A percentile compares a stretch with the other conserved stretches of the same genome.
Conservation (phyloP, 2,888 invertebrate genomes). For the Sesamia inferens region DNA sequence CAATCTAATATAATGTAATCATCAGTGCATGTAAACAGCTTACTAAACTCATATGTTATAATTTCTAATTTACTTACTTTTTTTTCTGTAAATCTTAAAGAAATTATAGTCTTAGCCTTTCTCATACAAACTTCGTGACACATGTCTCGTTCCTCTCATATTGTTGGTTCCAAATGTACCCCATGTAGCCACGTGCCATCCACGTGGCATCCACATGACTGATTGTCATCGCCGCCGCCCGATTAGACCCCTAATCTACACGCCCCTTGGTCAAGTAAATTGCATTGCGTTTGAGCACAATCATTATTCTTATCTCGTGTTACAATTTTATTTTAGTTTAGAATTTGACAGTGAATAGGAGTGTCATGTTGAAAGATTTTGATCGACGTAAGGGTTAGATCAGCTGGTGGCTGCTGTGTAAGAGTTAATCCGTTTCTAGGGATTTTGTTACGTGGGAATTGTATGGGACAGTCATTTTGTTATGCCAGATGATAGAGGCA, state of each 20-base stretch:
- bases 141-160: constrained; percentile 37
- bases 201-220: constrained; percentile 73
- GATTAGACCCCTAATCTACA: constrained; percentile 86
- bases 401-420: constrained; percentile 14
- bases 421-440: constrained; percentile 49
- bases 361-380: constrained; percentile 74
- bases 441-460: constrained; percentile 44
- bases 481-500: neutral
- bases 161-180: constrained; percentile 55
- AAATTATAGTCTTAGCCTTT: neutral
- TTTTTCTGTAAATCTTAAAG: neutral
- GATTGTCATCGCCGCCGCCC: constrained; percentile 87
- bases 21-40: too few relatives aligned
- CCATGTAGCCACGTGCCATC: constrained; percentile 68
- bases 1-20: too few relatives aligned
- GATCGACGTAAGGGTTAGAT: constrained; percentile 75
- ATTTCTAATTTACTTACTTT: neutral
- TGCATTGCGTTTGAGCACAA: constrained; percentile 80
- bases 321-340: constrained; percentile 74
- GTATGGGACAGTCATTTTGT: neutral
- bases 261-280: constrained; percentile 80
- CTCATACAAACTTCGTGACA: neutral
- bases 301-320: constrained; percentile 85
- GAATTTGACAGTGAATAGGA: constrained; percentile 62
- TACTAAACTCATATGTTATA: neutral